Conservation (phyloP, 2,888 invertebrate genomes). For the Tachina lurida region DNA sequence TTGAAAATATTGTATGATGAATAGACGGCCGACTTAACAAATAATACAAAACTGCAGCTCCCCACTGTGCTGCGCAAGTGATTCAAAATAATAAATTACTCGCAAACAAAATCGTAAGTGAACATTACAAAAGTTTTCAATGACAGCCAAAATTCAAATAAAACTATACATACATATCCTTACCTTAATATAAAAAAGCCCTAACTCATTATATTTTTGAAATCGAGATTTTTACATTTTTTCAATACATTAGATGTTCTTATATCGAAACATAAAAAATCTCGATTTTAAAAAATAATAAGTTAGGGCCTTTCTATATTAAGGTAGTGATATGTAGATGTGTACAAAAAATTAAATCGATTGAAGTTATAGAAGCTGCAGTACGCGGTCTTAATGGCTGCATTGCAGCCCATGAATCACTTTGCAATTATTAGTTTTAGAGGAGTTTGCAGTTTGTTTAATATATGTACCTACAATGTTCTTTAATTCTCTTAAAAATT, state of each 20-base stretch:
- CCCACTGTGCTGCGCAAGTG: background rate
- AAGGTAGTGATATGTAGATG: no score
- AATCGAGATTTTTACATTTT: no score
- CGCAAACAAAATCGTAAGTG: background rate
- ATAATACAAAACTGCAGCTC: background rate
- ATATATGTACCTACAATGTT: background rate
- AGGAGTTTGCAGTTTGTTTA: background rate
- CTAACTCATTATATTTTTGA: no score
- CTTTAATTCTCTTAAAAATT: background rate
- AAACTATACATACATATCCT: background rate
- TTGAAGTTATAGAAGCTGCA: background rate
- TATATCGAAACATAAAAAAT: no score
- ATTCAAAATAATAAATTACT: background rate
- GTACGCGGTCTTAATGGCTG: conserved; percentile 2
- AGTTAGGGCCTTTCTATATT: no score
- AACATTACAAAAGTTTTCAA: conserved; percentile 4
- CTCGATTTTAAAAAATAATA: no score
- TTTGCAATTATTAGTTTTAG: background rate
- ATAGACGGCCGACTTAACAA: background rate
- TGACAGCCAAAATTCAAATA: background rate
- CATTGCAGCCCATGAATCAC: conserved; percentile 56
- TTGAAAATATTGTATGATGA: no score
- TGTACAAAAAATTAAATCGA: background rate
- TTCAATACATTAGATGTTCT: no score
- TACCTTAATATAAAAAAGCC: no score